These are phyloP conservation scores for Protobothrops mucrosquamatus DNA, from an alignment of 2,113 vertebrate genomes.

Conservation along the genomic window DNA sequence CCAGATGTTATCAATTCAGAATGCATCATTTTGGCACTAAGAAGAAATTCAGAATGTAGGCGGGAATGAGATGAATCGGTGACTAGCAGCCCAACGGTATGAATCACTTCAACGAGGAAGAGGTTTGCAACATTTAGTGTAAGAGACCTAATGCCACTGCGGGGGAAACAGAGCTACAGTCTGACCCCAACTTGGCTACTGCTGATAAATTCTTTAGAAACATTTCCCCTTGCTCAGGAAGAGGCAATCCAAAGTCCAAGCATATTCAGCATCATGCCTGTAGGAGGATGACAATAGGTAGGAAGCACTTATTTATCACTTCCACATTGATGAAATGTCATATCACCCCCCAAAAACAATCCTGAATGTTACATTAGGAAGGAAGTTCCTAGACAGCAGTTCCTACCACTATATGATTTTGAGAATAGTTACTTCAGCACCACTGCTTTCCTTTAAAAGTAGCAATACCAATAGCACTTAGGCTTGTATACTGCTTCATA, in stretches of 20 bases:
- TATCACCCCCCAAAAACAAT: neutral
- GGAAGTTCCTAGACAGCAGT: neutral
- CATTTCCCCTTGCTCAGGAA: neutral
- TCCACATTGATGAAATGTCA: conserved; percentile 27
- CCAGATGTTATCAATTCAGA: neutral
- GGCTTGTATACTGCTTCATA: neutral
- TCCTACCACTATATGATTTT: neutral
- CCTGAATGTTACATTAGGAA: neutral
- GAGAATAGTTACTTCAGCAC: neutral
- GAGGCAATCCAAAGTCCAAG: neutral
- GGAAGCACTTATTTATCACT: neutral
- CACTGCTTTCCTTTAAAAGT: neutral
- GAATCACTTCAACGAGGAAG: conserved; percentile 19
- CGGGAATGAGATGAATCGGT: conserved; percentile 38
- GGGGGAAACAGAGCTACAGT: neutral
- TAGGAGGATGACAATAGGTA: conserved; percentile 7
- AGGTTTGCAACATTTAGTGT: conserved; percentile 55
- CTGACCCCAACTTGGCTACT: neutral
- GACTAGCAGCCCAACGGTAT: conserved; percentile 18
- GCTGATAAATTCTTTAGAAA: neutral
- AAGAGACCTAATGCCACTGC: neutral
- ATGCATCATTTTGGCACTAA: conserved; percentile 28
- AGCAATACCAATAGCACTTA: neutral
- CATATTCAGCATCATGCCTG: rapidly evolving
- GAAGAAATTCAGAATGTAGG: neutral